Evolutionary conservation across 2,888 invertebrate genomes (phyloP), one percentile per base, ranked within the genome.

Genomic region (Bombyx huttoni): DNA sequence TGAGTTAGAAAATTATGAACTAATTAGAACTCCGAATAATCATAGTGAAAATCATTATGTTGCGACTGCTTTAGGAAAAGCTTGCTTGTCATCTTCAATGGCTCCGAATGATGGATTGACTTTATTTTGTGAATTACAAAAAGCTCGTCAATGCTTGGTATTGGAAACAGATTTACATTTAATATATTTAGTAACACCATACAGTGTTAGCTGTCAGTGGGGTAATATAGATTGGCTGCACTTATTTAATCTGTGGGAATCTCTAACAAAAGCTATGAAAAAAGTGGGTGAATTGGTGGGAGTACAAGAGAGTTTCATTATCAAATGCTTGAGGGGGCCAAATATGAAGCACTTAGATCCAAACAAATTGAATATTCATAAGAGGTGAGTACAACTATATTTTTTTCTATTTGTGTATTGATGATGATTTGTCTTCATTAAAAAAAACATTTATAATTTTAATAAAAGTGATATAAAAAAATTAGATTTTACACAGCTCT

Each of bases 91-190:
- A 14, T 97, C 98, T 0, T 96, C 98, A 0, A 92, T 99, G 80
- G 94, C 97, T n/a, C 98, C 99, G 0, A 94, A 95, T 72, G 98
- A 99, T 76, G 98, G 97, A 0, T 85, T 98, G 8, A 91, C 94
- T 13, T 90, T 99, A 47, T 96, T 98, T 71, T 91, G 93, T 57
- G 99, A 99, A 78, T 79, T 99, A 34, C 94, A 96, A 75, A 94
- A 93, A 76, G 97, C 98, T 0, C 90, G 97, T 8, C 93, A 94
- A 64, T 94, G 95, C 69, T 94, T 99, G 71, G 97, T 97, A 0
- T 83, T 99, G 10, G 97, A 98, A 73, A 96, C 95, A 52, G 99
- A 99, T 67, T 89, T 99, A 3, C 99, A 99, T 81, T 91, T 98
- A 47, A 92, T 99, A 49, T 99, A 98, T 79, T 89, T 98, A 67